Conservation (phyloP, 1,140 invertebrate species). For the Eueides isabella region DNA sequence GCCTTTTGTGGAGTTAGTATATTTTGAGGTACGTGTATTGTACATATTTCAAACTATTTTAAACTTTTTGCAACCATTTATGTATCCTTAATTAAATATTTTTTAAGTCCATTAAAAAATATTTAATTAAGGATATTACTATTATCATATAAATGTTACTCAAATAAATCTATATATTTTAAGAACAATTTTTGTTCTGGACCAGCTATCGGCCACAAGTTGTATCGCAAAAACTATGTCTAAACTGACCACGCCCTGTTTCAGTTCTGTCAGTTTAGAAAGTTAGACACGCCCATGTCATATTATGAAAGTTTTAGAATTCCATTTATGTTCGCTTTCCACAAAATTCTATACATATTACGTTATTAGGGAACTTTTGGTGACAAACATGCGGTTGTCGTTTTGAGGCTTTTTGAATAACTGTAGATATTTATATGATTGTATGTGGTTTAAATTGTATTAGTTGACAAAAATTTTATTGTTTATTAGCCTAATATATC, state of each 20-base stretch:
- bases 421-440: neutral
- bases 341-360: conserved; percentile 17
- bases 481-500: neutral
- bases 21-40: neutral
- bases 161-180: neutral
- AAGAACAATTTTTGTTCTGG: neutral
- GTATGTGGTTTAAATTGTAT: neutral
- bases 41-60: too few relatives aligned
- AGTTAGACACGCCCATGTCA: conserved; percentile 23
- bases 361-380: conserved; percentile 17
- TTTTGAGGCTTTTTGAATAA: conserved; percentile 13
- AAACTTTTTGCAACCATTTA: too few relatives aligned
- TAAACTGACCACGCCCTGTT: conserved; percentile 17
- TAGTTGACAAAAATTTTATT: neutral
- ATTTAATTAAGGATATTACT: neutral
- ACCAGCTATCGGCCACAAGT: neutral
- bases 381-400: neutral
- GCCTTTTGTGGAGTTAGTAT: too few relatives aligned
- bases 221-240: neutral
- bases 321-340: conserved; percentile 20
- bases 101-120: neutral
- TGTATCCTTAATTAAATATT: too few relatives aligned
- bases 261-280: conserved; percentile 15
- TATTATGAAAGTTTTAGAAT: conserved; percentile 29
- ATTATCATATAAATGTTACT: neutral